Conservation (phyloP, 2,113 vertebrate genomes). For the Oxyura jamaicensis region DNA sequence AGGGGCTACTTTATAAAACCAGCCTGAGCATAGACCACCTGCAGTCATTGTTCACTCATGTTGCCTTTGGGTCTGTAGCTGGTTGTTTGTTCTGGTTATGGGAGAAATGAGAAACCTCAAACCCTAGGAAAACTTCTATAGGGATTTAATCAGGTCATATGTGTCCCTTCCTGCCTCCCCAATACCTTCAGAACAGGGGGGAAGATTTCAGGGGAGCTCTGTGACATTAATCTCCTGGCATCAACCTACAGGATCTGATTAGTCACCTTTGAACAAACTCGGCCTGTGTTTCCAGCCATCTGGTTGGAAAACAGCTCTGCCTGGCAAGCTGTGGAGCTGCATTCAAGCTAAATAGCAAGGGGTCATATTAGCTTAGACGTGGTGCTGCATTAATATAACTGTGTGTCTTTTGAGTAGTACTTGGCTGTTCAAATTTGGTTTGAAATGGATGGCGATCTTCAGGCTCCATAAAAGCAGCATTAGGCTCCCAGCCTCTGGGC, state of each 20-base stretch:
- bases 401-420: background rate
- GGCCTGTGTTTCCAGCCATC: background rate
- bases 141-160: background rate
- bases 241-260: background rate
- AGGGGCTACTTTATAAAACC: background rate
- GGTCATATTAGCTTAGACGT: background rate
- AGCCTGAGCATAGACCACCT: background rate
- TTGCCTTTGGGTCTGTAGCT: background rate
- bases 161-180: background rate
- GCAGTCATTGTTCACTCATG: rapidly evolving
- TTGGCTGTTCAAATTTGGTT: background rate
- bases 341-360: background rate
- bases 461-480: background rate
- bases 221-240: background rate
- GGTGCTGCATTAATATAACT: background rate
- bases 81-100: background rate
- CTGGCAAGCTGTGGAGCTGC: background rate
- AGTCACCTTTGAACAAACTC: background rate
- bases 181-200: background rate
- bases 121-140: background rate
- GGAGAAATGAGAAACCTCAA: background rate
- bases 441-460: background rate
- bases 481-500: background rate
- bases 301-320: background rate
- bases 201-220: background rate